These are phyloP conservation scores for Ptychobarbus kaznakovi DNA, from an alignment of 2,797 vertebrate genomes.

Conservation along the genomic window DNA sequence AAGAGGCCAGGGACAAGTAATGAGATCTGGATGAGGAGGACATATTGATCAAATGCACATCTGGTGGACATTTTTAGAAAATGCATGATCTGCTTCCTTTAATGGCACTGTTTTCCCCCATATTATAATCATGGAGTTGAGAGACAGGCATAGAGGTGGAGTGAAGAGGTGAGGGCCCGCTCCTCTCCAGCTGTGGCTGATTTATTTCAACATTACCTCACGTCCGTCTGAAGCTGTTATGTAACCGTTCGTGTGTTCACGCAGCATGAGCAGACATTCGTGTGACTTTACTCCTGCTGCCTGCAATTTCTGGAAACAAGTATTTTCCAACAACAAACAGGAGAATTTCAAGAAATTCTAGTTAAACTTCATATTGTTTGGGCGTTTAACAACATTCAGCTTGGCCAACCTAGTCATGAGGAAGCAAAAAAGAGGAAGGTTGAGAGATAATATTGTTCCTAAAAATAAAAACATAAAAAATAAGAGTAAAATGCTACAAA, in stretches of 20 bases:
- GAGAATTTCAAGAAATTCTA: neutral
- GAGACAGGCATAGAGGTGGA: neutral
- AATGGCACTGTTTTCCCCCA: neutral
- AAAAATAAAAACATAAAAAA: neutral
- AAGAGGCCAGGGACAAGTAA: neutral
- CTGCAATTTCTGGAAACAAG: neutral
- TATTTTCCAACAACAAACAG: neutral
- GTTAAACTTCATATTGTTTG: neutral
- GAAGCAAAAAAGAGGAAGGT: neutral
- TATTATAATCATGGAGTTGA: neutral
- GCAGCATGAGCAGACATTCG: neutral
- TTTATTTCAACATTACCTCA: conserved; percentile 18
- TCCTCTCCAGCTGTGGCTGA: conserved; percentile 28
- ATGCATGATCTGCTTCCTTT: neutral
- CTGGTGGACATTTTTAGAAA: conserved; percentile 2
- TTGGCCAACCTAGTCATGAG: neutral
- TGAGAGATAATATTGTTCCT: neutral
- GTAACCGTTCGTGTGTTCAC: neutral
- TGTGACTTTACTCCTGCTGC: neutral
- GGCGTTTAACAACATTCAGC: neutral
- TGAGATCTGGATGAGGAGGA: neutral
- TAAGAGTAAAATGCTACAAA: neutral
- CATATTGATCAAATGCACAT: neutral
- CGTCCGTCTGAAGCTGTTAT: conserved; percentile 20
- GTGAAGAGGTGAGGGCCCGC: conserved; percentile 14